Percentiles rank a stretch among this genome's conserved stretches.
Conservation (phyloP, 2,888 invertebrate species). For the Heliconius cydno region DNA sequence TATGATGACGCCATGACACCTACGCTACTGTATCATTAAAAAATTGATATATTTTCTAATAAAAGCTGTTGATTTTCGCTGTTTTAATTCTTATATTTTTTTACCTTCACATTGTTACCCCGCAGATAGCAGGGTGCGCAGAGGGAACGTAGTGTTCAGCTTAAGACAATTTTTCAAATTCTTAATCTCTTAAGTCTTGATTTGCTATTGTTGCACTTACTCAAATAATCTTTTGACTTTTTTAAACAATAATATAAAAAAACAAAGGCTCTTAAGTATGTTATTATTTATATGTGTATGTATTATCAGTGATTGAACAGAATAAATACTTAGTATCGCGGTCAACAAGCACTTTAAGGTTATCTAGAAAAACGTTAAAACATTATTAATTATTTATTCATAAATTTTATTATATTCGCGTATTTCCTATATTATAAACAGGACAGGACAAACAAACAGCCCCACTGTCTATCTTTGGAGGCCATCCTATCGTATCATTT, state of each 20-base stretch:
- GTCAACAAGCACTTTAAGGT: background rate
- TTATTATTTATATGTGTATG: background rate
- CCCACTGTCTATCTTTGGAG: background rate
- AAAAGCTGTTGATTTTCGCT: too few species aligned
- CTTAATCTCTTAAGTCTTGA: background rate
- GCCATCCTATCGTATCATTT: too few species aligned
- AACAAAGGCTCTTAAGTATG: background rate
- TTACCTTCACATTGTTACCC: too few species aligned
- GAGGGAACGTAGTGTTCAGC: too few species aligned
- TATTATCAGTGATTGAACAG: background rate
- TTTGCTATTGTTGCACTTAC: background rate
- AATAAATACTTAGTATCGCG: background rate
- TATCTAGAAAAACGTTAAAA: background rate
- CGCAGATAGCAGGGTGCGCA: too few species aligned
- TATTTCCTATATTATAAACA: background rate
- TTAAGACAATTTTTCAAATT: background rate
- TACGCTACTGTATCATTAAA: too few species aligned
- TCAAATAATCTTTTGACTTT: background rate
- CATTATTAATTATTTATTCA: background rate
- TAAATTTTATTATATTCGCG: background rate
- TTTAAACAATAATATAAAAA: background rate
- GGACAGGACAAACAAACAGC: background rate
- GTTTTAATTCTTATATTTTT: too few species aligned
- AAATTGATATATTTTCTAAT: too few species aligned
- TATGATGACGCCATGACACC: too few species aligned